Evolutionary conservation across 2,113 vertebrate genomes (phyloP).

Genomic region (Brachirus orientalis): DNA sequence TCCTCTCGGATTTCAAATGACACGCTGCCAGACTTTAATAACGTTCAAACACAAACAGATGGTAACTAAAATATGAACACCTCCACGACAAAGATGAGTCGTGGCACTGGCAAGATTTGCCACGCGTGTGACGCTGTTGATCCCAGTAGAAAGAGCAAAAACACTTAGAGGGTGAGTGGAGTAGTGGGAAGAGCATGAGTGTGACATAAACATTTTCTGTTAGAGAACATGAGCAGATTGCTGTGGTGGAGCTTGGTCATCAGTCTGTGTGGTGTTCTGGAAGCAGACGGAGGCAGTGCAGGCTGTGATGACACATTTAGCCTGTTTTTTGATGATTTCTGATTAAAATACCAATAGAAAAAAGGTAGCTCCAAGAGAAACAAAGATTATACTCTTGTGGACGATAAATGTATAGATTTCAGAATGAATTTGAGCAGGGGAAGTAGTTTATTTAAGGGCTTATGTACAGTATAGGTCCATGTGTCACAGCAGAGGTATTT

Average conservation of each 20-base stretch:
- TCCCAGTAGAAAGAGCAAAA: constrained; percentile 36
- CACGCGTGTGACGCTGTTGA: constrained; percentile 48
- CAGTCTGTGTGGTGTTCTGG: constrained; percentile 2
- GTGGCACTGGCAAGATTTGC: constrained; percentile 23
- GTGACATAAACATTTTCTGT: too few species aligned
- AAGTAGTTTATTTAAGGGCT: neutral
- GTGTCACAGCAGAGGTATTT: too few species aligned
- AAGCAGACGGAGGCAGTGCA: neutral
- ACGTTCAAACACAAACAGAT: constrained; percentile 39
- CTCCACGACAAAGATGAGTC: constrained; percentile 35
- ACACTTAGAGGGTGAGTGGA: too few species aligned
- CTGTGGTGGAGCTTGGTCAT: constrained; percentile 10
- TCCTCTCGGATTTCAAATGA: constrained; percentile 46
- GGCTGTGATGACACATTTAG: neutral
- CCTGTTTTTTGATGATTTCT: too few species aligned
- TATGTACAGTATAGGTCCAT: too few species aligned
- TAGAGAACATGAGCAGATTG: constrained; percentile 42
- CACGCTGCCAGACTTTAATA: constrained; percentile 40
- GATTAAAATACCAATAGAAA: too few species aligned
- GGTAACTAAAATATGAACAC: constrained; percentile 30
- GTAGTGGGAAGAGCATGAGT: too few species aligned
- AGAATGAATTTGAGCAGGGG: neutral
- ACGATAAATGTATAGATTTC: neutral
- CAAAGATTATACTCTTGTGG: too few species aligned
- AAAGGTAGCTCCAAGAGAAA: too few species aligned